Evolutionary conservation across 2,888 invertebrate genomes (phyloP).

Genomic region (Epsilonema sp.): DNA sequence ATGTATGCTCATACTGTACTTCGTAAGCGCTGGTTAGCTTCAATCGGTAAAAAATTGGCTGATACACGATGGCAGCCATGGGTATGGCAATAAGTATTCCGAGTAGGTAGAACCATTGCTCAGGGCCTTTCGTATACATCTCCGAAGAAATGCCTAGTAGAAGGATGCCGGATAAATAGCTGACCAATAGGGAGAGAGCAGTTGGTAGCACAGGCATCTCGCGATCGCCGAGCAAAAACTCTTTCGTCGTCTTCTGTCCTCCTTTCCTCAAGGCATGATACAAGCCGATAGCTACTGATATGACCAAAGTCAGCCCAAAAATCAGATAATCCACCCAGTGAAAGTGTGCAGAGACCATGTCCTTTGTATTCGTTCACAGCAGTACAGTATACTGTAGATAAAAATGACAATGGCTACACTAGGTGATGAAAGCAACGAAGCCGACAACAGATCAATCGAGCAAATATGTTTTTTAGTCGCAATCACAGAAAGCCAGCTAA

Average conservation of each 20-base stretch:
- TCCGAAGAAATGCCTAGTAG: conserved; percentile 10
- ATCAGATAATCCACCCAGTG: conserved; percentile 4
- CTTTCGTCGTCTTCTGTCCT: conserved; percentile 3
- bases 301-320: conserved; percentile 3
- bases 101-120: too few species aligned
- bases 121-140: conserved; percentile 10
- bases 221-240: conserved; percentile 1
- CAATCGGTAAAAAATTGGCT: conserved; percentile 6
- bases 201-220: conserved; percentile 8
- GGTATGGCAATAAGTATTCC: conserved; percentile 4
- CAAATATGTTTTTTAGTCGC: too few species aligned
- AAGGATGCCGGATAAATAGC: conserved; percentile 10
- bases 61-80: conserved; percentile 4
- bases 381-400: too few species aligned
- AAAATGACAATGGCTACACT: too few species aligned
- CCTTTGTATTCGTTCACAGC: too few species aligned
- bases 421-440: too few species aligned
- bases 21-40: conserved; percentile 7
- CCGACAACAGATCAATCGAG: too few species aligned
- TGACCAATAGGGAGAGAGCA: conserved; percentile 9
- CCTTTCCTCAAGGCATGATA: conserved; percentile 2
- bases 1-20: too few species aligned
- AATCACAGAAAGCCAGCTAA: too few species aligned
- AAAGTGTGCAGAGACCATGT: too few species aligned
- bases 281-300: conserved; percentile 3